Evolutionary conservation across 2,797 vertebrate species (phyloP).

Genomic region (Squalus acanthias): DNA sequence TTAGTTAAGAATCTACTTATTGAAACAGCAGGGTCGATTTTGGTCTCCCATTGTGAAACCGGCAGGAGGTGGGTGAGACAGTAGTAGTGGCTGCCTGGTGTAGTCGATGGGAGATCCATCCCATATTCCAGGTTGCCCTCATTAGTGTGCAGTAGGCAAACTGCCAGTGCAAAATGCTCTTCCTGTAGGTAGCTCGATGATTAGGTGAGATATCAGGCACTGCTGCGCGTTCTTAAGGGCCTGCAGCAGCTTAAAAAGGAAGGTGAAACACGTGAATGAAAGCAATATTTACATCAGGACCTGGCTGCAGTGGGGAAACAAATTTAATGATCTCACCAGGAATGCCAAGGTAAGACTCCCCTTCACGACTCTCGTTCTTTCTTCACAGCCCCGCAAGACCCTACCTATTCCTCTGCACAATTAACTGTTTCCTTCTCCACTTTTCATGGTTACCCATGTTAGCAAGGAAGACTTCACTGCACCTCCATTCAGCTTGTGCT

Average conservation of each 20-base stretch:
- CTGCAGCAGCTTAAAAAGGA: neutral
- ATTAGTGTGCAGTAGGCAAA: neutral
- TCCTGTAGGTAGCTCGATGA: neutral
- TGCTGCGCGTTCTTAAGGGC: neutral
- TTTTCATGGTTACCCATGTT: neutral
- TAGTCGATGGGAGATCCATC: neutral
- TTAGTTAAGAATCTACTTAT: neutral
- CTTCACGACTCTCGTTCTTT: neutral
- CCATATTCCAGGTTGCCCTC: neutral
- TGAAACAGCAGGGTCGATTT: neutral
- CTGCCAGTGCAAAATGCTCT: neutral
- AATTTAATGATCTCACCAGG: neutral
- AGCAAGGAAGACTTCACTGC: neutral
- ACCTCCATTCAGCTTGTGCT: neutral
- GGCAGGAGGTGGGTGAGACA: neutral
- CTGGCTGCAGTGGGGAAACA: neutral
- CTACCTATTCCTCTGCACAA: neutral
- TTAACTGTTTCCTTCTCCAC: neutral
- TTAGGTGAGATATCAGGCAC: neutral
- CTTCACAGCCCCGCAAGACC: neutral
- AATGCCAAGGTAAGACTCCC: neutral
- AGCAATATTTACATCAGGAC: neutral
- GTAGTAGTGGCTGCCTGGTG: neutral
- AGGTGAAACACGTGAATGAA: neutral
- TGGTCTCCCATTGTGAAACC: neutral